phyloP scores from a whole-genome alignment of 1,140 invertebrate genomes.

The Drosophila pandora region DNA sequence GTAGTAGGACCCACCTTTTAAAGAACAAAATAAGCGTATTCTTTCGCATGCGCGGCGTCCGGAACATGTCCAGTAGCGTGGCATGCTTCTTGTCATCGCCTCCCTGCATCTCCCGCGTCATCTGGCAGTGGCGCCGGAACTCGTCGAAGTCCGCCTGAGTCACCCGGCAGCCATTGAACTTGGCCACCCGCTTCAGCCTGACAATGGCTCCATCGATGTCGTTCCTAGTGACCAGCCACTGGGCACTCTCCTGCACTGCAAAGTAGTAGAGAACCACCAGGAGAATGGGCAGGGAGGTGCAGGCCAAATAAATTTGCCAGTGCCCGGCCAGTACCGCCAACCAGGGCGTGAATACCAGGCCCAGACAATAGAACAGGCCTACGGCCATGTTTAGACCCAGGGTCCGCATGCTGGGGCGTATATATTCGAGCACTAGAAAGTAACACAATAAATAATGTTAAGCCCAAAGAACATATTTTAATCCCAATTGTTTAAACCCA shows the following conservation, averaged over 20 bases:
- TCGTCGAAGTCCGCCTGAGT: conserved; percentile 84
- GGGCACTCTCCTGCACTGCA: conserved; percentile 86
- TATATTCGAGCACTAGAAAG: conserved; percentile 86
- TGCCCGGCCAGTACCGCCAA: conserved; percentile 84
- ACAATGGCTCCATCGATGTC: conserved; percentile 85
- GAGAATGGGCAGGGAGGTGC: conserved; percentile 85
- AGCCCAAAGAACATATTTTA: neutral
- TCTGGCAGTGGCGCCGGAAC: conserved; percentile 84
- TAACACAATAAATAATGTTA: neutral
- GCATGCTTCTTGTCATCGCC: conserved; percentile 71
- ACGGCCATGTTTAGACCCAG: conserved; percentile 86
- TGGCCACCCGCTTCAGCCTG: conserved; percentile 85
- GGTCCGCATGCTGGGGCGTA: conserved; percentile 86
- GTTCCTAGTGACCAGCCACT: conserved; percentile 87
- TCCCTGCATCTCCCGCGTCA: conserved; percentile 73
- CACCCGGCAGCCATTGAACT: conserved; percentile 85
- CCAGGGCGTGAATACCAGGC: conserved; percentile 86
- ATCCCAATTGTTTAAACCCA: conserved; percentile 55
- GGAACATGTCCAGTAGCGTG: conserved; percentile 85
- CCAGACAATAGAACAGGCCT: conserved; percentile 86
- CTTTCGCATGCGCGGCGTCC: conserved; percentile 85
- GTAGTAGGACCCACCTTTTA: conserved; percentile 83
- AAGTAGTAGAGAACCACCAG: conserved; percentile 84
- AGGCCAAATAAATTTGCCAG: conserved; percentile 85
- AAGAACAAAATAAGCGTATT: conserved; percentile 86